phyloP scores from a whole-genome alignment of 1,140 invertebrate genomes.

The Drosophila hydei region DNA sequence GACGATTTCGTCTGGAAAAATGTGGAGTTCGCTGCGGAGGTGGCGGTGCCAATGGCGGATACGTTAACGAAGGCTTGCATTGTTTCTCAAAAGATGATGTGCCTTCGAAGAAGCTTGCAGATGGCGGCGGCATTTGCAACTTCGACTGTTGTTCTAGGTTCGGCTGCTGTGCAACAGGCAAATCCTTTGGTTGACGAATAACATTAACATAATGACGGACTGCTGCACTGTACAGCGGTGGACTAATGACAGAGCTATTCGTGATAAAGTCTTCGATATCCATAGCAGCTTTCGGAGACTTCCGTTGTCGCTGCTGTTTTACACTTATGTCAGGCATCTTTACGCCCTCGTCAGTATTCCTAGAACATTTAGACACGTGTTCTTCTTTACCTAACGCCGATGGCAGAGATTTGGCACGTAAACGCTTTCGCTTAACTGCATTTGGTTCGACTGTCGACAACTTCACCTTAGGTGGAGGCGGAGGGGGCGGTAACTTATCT shows the following conservation, averaged over 20 bases:
- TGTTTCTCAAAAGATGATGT: conserved; percentile 2
- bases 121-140: not conserved
- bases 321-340: not conserved
- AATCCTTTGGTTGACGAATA: not conserved
- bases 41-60: conserved; percentile 25
- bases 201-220: conserved; percentile 21
- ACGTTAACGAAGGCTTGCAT: conserved; percentile 30
- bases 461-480: not conserved
- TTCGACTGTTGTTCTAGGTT: not conserved
- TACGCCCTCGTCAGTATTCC: too few species aligned
- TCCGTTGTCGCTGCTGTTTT: not conserved
- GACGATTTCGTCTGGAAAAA: conserved; percentile 44
- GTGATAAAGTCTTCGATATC: conserved; percentile 21
- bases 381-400: not conserved
- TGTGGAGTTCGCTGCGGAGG: conserved; percentile 20
- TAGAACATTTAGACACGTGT: too few species aligned
- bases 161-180: not conserved
- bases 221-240: conserved; percentile 22
- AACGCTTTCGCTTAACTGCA: not conserved
- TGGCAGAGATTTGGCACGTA: conserved; percentile 46
- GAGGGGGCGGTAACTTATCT: not conserved
- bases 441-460: not conserved
- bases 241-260: conserved; percentile 1
- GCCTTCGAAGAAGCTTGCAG: conserved; percentile 3
- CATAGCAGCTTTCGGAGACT: conserved; percentile 3